Base-by-base conservation (phyloP, 2,888 invertebrate species). In the Stenchaetothrips biformis region DNA sequence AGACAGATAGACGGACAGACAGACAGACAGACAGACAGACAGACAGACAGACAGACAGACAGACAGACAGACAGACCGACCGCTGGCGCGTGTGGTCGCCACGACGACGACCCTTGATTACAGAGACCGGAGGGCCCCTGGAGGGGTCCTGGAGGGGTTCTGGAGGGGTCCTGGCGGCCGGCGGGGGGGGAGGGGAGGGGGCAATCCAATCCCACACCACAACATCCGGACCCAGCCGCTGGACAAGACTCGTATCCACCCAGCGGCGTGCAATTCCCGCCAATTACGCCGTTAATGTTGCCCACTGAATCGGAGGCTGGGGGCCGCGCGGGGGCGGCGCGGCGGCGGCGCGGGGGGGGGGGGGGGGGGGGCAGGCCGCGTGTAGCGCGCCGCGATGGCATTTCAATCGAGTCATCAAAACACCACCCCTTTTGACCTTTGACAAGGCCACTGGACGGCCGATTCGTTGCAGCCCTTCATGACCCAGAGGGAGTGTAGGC, bases 51-150 rank as follows among this genome's bases (percentile, higher is more conserved):
- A 7, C n/a, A 11, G 67, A 67, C 4, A 7, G 67, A 9, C 7
- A 21, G 67, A 21, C 4, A 7, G 67, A 21, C n/a, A n/a, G 67
- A 67, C n/a, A 67, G 18, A 67, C n/a, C n/a, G 67, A 67, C n/a
- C n/a, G 67, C 16, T 9, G 67, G 21, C 67, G 25, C 21, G 67
- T 21, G 67, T 67, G 67, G 67, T 67, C 9, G 67, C 9, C 21
- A 74, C 67, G 25, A 25, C 67, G 25, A 74, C 67, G 67, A 74
- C 67, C 67, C 67, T 74, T 74, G 67, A 74, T 74, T 74, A 74
- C 67, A 74, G 67, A 37, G 37, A 37, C 37, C 37, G 37, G 37
- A 37, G 37, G 37, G 37, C 37, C 37, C 37, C 37, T 37, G 37
- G 37, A 37, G 37, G 37, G 37, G 37, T 37, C 37, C 37, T 37